Evolutionary conservation across 2,888 invertebrate species (phyloP).

Genomic region (Tineola bisselliella): DNA sequence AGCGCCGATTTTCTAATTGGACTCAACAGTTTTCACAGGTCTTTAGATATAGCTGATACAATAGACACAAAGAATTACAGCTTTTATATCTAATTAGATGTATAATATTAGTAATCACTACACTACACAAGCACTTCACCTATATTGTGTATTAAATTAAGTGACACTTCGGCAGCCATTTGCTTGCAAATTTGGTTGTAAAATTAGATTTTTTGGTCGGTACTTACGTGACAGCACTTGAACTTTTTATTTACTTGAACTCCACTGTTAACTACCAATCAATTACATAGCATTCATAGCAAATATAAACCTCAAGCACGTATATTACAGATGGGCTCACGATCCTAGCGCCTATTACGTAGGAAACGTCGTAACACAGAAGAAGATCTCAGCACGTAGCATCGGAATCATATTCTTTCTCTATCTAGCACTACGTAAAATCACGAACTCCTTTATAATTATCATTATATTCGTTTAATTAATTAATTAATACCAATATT

Average conservation of each 20-base stretch:
- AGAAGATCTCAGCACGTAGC: no score
- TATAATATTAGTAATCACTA: conserved; percentile 17
- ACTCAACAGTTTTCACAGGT: background rate
- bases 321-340: conserved; percentile 57
- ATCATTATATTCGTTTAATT: no score
- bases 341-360: conserved; percentile 68
- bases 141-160: conserved; percentile 24
- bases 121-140: conserved; percentile 19
- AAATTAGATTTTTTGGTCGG: conserved; percentile 42
- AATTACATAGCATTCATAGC: conserved; percentile 20
- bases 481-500: no score
- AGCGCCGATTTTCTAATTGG: background rate
- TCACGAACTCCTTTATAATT: no score
- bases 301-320: conserved; percentile 47
- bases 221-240: background rate
- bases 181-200: conserved; percentile 63
- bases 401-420: no score
- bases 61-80: no score
- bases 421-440: no score
- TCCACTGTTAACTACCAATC: background rate
- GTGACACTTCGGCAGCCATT: conserved; percentile 65
- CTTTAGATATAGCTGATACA: no score
- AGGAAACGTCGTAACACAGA: conserved; percentile 45
- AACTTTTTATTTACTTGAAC: background rate
- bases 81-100: background rate